Percentiles rank a stretch among this genome's conserved stretches.
phyloP scores from a whole-genome alignment of 1,140 invertebrate genomes.

The Agrypnia vestita region DNA sequence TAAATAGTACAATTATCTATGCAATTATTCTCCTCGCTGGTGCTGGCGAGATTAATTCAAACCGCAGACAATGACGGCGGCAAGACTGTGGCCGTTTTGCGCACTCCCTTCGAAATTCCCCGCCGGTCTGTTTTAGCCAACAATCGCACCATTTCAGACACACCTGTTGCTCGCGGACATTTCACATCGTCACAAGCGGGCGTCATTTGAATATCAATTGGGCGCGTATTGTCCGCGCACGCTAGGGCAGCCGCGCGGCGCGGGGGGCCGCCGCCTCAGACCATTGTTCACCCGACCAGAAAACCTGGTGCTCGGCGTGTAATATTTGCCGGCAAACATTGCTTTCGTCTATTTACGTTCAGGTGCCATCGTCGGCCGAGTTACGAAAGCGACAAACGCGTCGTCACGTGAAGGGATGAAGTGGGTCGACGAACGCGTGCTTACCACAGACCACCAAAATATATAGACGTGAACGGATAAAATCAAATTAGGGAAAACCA shows the following conservation, averaged over 20 bases:
- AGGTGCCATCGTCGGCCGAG: too few relatives aligned
- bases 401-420: too few relatives aligned
- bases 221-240: background rate
- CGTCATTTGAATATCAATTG: constrained; percentile 28
- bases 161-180: constrained; percentile 14
- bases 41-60: background rate
- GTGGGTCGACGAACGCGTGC: too few relatives aligned
- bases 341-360: too few relatives aligned
- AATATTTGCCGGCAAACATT: too few relatives aligned
- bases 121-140: background rate
- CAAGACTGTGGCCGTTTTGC: background rate
- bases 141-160: background rate
- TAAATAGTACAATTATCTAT: too few relatives aligned
- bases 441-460: too few relatives aligned
- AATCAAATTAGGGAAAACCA: too few relatives aligned
- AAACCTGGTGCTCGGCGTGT: too few relatives aligned
- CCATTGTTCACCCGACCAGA: background rate
- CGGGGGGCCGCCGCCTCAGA: background rate
- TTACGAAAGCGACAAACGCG: too few relatives aligned
- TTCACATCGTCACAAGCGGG: constrained; percentile 12
- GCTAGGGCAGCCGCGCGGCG: background rate
- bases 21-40: too few relatives aligned
- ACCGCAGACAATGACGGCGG: background rate
- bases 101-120: background rate
- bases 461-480: too few relatives aligned